These are phyloP conservation scores for Istiophorus platypterus DNA, from an alignment of 2,113 vertebrate species.

Conservation along the genomic window DNA sequence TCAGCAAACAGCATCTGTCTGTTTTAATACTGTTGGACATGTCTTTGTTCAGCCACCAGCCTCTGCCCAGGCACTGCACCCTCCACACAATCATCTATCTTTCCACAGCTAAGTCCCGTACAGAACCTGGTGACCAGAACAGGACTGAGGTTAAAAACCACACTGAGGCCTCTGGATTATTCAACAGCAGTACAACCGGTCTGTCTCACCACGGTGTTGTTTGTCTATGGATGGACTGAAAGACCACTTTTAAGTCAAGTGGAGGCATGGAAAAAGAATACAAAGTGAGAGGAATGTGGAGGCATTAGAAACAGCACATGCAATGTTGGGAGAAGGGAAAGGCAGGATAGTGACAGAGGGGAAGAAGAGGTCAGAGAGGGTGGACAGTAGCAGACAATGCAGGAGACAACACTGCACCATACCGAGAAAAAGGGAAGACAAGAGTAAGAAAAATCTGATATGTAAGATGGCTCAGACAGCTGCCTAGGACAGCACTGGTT, in stretches of 20 bases:
- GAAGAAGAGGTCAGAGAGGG: not conserved
- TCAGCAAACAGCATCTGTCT: constrained; percentile 65
- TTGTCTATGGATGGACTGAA: not conserved
- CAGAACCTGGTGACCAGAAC: not conserved
- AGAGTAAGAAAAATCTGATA: constrained; percentile 25
- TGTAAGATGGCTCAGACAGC: constrained; percentile 12
- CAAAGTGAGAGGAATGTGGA: not conserved
- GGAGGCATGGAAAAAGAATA: not conserved
- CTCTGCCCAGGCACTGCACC: not conserved
- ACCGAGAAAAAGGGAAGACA: constrained; percentile 13
- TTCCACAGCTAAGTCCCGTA: constrained; percentile 1
- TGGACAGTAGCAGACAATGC: not conserved
- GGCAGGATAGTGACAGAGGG: not conserved
- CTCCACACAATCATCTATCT: constrained; percentile 17
- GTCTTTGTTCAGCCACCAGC: constrained; percentile 43
- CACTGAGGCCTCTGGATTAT: constrained; percentile 19
- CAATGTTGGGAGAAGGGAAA: not conserved
- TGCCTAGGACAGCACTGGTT: constrained; percentile 43
- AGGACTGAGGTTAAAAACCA: constrained; percentile 8
- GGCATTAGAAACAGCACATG: constrained; percentile 1
- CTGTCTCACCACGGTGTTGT: not conserved
- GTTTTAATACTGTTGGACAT: constrained; percentile 22
- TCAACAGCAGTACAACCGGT: constrained; percentile 1
- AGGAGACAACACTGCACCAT: constrained; percentile 1
- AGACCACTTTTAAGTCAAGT: not conserved